A percentile compares a stretch with the other conserved stretches of the same genome.
These are phyloP conservation scores for Bettongia penicillata DNA, from an alignment of 2,113 vertebrate genomes.

Conservation along the genomic window DNA sequence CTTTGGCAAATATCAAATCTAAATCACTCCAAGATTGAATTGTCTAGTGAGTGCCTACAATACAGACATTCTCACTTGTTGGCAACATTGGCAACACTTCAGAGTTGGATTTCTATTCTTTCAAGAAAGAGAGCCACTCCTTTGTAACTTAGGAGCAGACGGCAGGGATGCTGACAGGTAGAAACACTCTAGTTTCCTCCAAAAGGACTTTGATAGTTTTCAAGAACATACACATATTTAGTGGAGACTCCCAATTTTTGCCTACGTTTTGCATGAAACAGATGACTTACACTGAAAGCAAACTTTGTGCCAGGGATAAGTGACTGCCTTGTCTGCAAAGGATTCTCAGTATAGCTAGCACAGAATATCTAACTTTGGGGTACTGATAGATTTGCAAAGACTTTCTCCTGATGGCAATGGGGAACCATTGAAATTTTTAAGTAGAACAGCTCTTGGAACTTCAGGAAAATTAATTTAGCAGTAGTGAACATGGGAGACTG, in stretches of 20 bases:
- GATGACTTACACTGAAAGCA: neutral
- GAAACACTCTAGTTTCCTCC: neutral
- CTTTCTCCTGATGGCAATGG: neutral
- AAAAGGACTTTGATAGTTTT: neutral
- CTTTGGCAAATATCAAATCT: neutral
- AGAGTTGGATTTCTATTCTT: conserved; percentile 18
- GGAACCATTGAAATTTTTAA: neutral
- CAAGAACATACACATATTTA: neutral
- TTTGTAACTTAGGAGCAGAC: neutral
- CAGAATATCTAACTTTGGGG: neutral
- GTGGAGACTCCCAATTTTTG: neutral
- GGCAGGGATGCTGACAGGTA: neutral
- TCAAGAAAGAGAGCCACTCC: neutral
- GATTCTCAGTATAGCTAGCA: neutral
- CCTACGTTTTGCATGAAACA: neutral
- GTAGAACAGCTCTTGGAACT: neutral
- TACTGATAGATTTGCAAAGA: neutral
- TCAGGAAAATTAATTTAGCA: neutral
- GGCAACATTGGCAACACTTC: neutral
- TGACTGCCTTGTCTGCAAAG: neutral
- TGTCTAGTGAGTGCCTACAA: neutral
- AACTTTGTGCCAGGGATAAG: neutral
- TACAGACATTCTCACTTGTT: neutral
- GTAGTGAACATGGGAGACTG: neutral
- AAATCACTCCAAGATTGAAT: neutral